phyloP scores from a whole-genome alignment of 2,113 vertebrate genomes.

The Benitochromis conjunctus region DNA sequence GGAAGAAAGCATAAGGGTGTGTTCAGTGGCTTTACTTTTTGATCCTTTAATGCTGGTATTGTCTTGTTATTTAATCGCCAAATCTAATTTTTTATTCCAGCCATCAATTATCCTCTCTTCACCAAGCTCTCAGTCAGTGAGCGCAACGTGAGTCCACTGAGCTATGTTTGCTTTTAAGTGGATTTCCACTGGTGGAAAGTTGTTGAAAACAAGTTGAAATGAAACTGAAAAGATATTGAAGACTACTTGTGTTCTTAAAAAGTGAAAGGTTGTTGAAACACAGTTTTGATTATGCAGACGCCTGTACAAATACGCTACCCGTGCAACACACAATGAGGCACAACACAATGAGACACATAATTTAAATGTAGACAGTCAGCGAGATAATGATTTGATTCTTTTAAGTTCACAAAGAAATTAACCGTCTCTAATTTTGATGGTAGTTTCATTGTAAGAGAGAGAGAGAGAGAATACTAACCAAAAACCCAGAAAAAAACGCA shows the following conservation, averaged over 20 bases:
- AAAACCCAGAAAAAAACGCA: too few relatives aligned
- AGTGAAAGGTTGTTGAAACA: background rate
- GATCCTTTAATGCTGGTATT: slow-evolving; percentile 3
- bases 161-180: background rate
- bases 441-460: too few relatives aligned
- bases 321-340: background rate
- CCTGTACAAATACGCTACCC: background rate
- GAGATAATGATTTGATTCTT: background rate
- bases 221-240: background rate
- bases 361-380: background rate
- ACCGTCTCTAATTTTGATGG: too few relatives aligned
- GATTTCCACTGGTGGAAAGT: background rate
- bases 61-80: background rate
- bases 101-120: background rate
- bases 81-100: background rate
- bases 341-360: background rate
- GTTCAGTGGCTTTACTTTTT: slow-evolving; percentile 4
- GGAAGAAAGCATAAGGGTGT: background rate
- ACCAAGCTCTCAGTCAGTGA: background rate
- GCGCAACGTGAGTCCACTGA: background rate
- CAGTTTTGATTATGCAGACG: background rate
- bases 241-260: background rate
- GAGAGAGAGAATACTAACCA: too few relatives aligned
- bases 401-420: background rate
- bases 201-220: background rate